Base-by-base conservation (phyloP, 1,140 invertebrate genomes). In the Dysdera silvatica region DNA sequence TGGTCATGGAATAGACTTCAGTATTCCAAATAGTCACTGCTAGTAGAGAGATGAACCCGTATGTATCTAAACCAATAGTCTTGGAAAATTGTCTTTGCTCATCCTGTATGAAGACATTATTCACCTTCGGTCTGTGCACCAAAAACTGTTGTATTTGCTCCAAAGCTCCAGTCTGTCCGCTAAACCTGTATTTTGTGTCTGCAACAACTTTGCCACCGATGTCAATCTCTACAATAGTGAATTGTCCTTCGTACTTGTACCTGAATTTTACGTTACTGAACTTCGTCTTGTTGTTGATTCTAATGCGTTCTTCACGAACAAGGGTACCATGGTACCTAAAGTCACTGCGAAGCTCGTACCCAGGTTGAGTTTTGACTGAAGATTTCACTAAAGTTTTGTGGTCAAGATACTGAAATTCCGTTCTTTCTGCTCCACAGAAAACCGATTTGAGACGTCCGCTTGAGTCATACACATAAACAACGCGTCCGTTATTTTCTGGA, bases 191-290 rank as follows among this genome's bases (percentile, higher is more conserved):
- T 41, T 71, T 72, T 43, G 66, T 70, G 23, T 68, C 60, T 12
- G 63, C 57, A 4, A 66, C 40, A 6, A 53, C 48, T 40, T 70
- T 70, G 8, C 69, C 69, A 29, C 49, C 32, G 3, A 70, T 47
- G 47, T 70, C 69, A 2, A 70, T 45, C 33, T 70, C 68, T 5
- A 69, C 58, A 6, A 58, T 59, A 2, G 61, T 62, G 0, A 69
- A 33, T 26, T 66, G 56, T 4, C 66, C 66, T 73, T 96, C 93
- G 72, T 96, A 95, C 66, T 89, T 87, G 67, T 95, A 96, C 7
- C 85, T 87, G 67, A 95, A 92, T 75, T 91, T 93, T 35, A 89
- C 90, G 71, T 90, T 91, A 72, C 87, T 91, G 0, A 95, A 75
- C 14, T 89, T 89, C 6, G 88, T 91, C 78, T 91, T 91, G 12